Conservation (phyloP, 2,113 vertebrate species). For the Platysteira castanea region DNA sequence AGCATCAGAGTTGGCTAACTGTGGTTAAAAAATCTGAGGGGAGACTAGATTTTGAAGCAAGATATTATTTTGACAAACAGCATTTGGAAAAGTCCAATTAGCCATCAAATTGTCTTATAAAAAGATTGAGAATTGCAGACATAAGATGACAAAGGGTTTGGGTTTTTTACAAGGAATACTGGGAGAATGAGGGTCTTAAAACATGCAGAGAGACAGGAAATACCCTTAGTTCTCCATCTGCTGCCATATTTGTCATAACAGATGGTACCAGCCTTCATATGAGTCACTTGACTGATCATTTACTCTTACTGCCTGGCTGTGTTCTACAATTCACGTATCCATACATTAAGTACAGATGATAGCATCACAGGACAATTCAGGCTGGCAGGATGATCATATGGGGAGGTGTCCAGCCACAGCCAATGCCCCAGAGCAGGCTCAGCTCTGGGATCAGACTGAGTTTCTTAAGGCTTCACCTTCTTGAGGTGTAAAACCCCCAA, state of each 20-base stretch:
- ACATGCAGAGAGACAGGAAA: not conserved
- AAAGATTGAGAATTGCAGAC: not conserved
- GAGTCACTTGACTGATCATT: not conserved
- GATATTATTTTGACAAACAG: not conserved
- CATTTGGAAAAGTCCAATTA: not conserved
- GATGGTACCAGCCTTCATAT: not conserved
- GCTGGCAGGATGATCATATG: not conserved
- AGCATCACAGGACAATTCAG: not conserved
- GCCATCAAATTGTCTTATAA: not conserved
- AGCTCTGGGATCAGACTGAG: rapidly evolving
- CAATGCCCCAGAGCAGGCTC: not conserved
- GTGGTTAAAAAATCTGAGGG: not conserved
- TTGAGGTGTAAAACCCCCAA: rapidly evolving
- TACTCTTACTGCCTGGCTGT: not conserved
- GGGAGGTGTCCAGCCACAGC: not conserved
- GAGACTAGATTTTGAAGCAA: not conserved
- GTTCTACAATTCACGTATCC: not conserved
- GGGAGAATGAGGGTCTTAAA: not conserved
- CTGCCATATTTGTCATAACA: not conserved
- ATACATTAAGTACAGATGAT: not conserved
- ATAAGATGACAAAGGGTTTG: not conserved
- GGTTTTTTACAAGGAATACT: not conserved
- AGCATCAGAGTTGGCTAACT: not conserved
- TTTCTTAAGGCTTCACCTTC: not conserved
- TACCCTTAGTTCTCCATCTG: not conserved